A percentile compares a stretch with the other conserved stretches of the same genome.
Evolutionary conservation across 2,888 invertebrate genomes (phyloP).

Genomic region (Drepanosiphum platanoidis): DNA sequence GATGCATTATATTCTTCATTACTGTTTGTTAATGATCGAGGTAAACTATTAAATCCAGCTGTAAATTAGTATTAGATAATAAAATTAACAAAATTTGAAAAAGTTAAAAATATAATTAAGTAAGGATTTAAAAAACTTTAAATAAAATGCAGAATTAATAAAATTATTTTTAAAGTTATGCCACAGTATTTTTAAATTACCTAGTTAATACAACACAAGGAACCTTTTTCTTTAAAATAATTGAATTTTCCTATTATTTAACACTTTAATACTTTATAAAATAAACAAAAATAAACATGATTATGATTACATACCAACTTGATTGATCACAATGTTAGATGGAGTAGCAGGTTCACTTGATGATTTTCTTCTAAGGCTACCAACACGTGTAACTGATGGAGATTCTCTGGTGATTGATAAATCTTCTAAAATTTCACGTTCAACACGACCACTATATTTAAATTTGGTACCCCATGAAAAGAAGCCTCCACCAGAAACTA

Average conservation of each 20-base stretch:
- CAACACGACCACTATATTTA: conserved; percentile 87
- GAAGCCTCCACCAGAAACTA: conserved; percentile 87
- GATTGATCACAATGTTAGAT: conserved; percentile 81
- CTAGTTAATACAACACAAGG: too few relatives aligned
- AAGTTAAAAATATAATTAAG: neutral
- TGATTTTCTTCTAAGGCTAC: conserved; percentile 78
- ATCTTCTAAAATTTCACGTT: conserved; percentile 87
- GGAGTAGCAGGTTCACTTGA: conserved; percentile 89
- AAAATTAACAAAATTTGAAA: too few relatives aligned
- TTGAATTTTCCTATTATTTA: neutral
- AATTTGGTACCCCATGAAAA: conserved; percentile 96
- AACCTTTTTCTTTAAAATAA: too few relatives aligned
- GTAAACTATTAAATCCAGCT: conserved; percentile 46
- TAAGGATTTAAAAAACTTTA: neutral
- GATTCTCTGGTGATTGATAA: conserved; percentile 72
- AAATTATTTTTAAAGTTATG: too few relatives aligned
- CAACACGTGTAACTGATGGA: conserved; percentile 69
- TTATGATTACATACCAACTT: conserved; percentile 72
- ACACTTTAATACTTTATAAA: neutral
- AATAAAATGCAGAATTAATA: neutral
- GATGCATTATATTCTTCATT: conserved; percentile 50
- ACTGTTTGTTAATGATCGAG: conserved; percentile 42
- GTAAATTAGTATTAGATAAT: conserved; percentile 18
- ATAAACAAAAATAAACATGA: neutral
- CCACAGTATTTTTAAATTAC: too few relatives aligned